Evolutionary conservation across 2,113 vertebrate species (phyloP), one percentile per base, ranked within the genome.

Genomic region (Naja naja): DNA sequence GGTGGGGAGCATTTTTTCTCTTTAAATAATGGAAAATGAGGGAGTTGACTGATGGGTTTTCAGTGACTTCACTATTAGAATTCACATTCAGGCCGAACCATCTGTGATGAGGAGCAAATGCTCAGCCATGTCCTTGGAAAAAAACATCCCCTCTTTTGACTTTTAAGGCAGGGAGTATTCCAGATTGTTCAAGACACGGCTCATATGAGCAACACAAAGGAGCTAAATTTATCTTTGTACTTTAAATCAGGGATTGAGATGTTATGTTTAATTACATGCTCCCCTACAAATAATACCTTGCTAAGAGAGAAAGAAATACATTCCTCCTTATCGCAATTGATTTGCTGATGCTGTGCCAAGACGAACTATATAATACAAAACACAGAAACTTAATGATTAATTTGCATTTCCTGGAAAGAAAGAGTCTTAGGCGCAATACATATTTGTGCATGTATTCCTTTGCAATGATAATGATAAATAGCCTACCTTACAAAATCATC

Each of bases 311-410:
- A 56, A 91, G 64, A 60, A 90, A 56, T 27, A 43, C 34, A 16
- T 85, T 93, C 89, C 93, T 95, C 91, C 89, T 90, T 90, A 95
- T 43, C 90, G 30, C 92, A 81, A 89, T 92, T 81, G 87, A 87
- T 92, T 95, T 96, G 94, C 85, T 96, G 89, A 5, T 86, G 91
- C 87, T 93, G 86, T 95, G 95, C 95, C 96, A 96, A 94, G 93
- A 45, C 91, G 69, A 95, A 92, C 58, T 90, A 87, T 89, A 94
- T 53, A 56, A 53, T 20, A 92, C 86, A 4, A 94, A 95, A 87
- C 91, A 91, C 20, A 95, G 85, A 1, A 54, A 54, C 90, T 95
- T 93, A 94, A 95, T 96, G 95, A 96, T 94, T 96, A 92, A 95
- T 91, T 94, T 92, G 92, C 95, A 60, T 89, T 89, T 93, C 43